Conservation (phyloP, 2,888 invertebrate species). For the Teleiodes luculella region DNA sequence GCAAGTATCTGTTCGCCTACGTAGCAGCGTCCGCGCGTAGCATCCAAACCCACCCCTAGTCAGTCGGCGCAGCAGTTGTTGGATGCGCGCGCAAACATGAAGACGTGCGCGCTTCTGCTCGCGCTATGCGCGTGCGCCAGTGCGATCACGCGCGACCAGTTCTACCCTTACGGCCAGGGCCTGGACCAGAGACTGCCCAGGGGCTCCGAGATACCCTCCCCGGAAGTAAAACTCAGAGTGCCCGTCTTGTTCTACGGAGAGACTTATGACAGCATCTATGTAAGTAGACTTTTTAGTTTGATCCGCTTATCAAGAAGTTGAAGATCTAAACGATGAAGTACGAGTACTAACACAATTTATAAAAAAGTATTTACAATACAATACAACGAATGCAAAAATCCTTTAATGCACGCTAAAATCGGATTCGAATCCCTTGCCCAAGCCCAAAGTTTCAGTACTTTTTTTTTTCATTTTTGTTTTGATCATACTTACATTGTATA, state of each 20-base stretch:
- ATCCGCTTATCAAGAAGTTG: too few species aligned
- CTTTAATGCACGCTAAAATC: too few species aligned
- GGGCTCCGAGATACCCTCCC: constrained; percentile 81
- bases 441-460: too few species aligned
- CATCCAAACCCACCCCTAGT: neutral
- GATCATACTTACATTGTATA: too few species aligned
- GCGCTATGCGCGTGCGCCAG: constrained; percentile 47
- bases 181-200: constrained; percentile 75
- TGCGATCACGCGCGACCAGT: constrained; percentile 73
- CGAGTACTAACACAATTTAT: too few species aligned
- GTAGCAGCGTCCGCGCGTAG: neutral
- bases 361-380: too few species aligned
- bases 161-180: constrained; percentile 80
- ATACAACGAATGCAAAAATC: too few species aligned
- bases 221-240: constrained; percentile 81
- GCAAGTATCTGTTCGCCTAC: neutral
- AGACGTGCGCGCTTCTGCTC: constrained; percentile 64
- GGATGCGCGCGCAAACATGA: constrained; percentile 47
- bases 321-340: too few species aligned
- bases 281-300: constrained; percentile 78
- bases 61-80: constrained; percentile 38
- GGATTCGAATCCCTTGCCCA: too few species aligned
- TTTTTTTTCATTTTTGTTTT: too few species aligned
- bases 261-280: constrained; percentile 86
- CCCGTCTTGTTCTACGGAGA: constrained; percentile 90